Evolutionary conservation across 1,140 invertebrate genomes (phyloP).

Genomic region (Pinna nobilis): DNA sequence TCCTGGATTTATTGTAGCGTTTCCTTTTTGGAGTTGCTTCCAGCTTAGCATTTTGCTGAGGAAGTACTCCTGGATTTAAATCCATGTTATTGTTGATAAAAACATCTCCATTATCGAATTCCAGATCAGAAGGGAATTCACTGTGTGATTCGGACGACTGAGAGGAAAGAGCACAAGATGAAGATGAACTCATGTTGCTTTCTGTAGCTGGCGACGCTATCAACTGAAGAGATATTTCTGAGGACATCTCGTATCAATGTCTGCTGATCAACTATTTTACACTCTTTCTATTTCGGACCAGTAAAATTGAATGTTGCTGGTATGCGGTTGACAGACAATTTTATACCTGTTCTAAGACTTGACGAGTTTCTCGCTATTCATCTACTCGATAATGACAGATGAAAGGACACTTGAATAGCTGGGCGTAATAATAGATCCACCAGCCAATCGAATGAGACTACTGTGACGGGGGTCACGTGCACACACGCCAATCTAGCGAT

Average conservation of each 20-base stretch:
- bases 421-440: conserved; percentile 23
- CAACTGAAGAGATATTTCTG: conserved; percentile 1
- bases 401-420: conserved; percentile 36
- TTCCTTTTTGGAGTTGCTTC: conserved; percentile 59
- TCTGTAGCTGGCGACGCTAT: conserved; percentile 18
- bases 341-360: conserved; percentile 35
- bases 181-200: conserved; percentile 3
- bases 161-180: conserved; percentile 21
- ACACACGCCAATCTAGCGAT: conserved; percentile 28
- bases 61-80: neutral
- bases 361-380: conserved; percentile 25
- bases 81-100: neutral
- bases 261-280: neutral
- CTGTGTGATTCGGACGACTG: conserved; percentile 26
- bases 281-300: neutral
- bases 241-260: conserved; percentile 1
- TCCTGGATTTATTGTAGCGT: conserved; percentile 68
- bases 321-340: conserved; percentile 15
- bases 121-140: conserved; percentile 23
- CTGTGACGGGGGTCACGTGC: conserved; percentile 41
- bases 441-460: conserved; percentile 37
- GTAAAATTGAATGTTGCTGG: neutral
- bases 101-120: conserved; percentile 23
- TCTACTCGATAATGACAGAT: conserved; percentile 30
- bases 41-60: neutral